Percentiles rank a stretch among this genome's conserved stretches.
These are phyloP conservation scores for Drosophila lacicola DNA, from an alignment of 2,888 invertebrate genomes.

Conservation along the genomic window DNA sequence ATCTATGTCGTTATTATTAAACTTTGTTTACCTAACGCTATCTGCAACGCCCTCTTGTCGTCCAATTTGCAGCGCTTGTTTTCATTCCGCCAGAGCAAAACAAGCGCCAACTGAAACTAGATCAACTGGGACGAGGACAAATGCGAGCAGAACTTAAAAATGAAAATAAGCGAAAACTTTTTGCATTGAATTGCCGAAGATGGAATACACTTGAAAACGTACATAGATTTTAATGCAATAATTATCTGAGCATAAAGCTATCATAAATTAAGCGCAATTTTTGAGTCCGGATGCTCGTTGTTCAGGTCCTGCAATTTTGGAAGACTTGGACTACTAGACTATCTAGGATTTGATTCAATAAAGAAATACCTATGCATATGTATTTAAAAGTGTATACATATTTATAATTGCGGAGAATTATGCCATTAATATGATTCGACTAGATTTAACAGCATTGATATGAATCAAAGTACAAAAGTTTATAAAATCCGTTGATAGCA, in stretches of 20 bases:
- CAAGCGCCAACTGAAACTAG: conserved; percentile 42
- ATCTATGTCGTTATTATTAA: neutral
- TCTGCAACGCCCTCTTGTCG: conserved; percentile 8
- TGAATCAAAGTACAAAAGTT: no score
- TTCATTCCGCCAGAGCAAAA: conserved; percentile 36
- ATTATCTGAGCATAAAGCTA: neutral
- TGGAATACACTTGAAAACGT: conserved; percentile 7
- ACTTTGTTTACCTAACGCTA: neutral
- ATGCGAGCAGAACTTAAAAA: conserved; percentile 26
- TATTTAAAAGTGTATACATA: neutral
- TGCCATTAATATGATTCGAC: no score
- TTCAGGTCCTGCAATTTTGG: no score
- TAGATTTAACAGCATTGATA: no score
- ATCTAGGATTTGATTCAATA: no score
- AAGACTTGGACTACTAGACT: no score
- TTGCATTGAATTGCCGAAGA: conserved; percentile 8
- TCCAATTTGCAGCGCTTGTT: conserved; percentile 38
- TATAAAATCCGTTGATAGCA: neutral
- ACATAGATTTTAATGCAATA: neutral
- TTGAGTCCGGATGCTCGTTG: no score
- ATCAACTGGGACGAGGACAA: conserved; percentile 53
- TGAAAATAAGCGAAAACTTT: conserved; percentile 14
- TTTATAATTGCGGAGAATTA: no score
- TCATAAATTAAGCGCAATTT: neutral
- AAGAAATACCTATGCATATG: no score